These are phyloP conservation scores for Adelosebastes latens DNA, from an alignment of 2,797 vertebrate genomes.

Conservation along the genomic window DNA sequence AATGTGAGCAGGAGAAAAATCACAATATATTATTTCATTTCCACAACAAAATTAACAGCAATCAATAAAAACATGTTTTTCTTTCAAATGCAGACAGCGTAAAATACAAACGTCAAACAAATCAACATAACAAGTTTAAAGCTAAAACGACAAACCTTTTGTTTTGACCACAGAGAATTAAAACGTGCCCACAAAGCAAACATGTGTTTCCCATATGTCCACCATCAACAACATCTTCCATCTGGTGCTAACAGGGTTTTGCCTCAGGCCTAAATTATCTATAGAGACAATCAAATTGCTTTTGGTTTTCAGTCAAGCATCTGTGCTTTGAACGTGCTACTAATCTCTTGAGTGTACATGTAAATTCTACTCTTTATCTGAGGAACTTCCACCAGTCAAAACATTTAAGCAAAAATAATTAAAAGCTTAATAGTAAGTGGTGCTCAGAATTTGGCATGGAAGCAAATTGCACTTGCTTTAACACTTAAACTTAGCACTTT, in stretches of 20 bases:
- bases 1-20: constrained; percentile 25
- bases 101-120: constrained; percentile 43
- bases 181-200: constrained; percentile 48
- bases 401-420: constrained; percentile 5
- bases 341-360: constrained; percentile 34
- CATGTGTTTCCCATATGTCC: constrained; percentile 42
- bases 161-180: constrained; percentile 21
- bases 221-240: constrained; percentile 24
- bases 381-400: constrained; percentile 36
- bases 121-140: constrained; percentile 23
- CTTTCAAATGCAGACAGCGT: constrained; percentile 38
- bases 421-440: constrained; percentile 26
- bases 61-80: constrained; percentile 36
- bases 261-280: constrained; percentile 39
- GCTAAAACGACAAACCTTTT: constrained; percentile 33
- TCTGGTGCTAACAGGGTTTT: constrained; percentile 28
- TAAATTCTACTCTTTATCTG: not conserved
- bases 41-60: constrained; percentile 49
- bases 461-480: constrained; percentile 72
- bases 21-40: constrained; percentile 80
- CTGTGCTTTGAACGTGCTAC: constrained; percentile 37
- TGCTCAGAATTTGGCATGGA: constrained; percentile 59
- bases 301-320: constrained; percentile 69
- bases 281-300: constrained; percentile 52
- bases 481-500: constrained; percentile 45